phyloP scores from a whole-genome alignment of 2,113 vertebrate species.

The Sitta europaea region DNA sequence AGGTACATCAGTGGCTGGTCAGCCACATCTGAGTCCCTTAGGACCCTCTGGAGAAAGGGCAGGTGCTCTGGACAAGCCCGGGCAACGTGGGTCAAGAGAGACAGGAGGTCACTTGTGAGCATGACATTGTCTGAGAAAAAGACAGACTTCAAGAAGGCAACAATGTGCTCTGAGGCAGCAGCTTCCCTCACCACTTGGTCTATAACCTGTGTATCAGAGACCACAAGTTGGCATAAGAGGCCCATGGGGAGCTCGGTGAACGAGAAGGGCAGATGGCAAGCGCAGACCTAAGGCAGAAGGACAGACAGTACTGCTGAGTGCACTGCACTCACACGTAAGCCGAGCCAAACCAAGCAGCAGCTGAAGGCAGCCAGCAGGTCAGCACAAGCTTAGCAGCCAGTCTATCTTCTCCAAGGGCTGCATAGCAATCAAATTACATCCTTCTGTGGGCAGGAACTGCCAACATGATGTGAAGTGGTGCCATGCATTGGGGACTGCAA shows the following conservation, averaged over 20 bases:
- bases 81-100: slow-evolving; percentile 75
- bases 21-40: slow-evolving; percentile 43
- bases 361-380: neutral
- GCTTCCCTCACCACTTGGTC: slow-evolving; percentile 68
- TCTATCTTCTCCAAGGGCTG: neutral
- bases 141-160: slow-evolving; percentile 51
- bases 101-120: slow-evolving; percentile 81
- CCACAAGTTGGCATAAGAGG: slow-evolving; percentile 80
- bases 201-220: slow-evolving; percentile 71
- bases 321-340: neutral
- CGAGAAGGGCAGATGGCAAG: slow-evolving; percentile 60
- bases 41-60: slow-evolving; percentile 63
- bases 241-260: slow-evolving; percentile 81
- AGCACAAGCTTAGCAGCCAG: neutral
- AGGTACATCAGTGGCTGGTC: slow-evolving; percentile 40
- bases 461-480: neutral
- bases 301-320: neutral
- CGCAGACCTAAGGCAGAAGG: slow-evolving; percentile 76
- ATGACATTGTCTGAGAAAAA: slow-evolving; percentile 63
- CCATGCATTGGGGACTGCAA: neutral
- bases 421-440: neutral
- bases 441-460: neutral
- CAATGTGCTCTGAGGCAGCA: slow-evolving; percentile 5
- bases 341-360: neutral
- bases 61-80: slow-evolving; percentile 57